Conservation (phyloP, 2,113 vertebrate genomes). For the Macrotus californicus region DNA sequence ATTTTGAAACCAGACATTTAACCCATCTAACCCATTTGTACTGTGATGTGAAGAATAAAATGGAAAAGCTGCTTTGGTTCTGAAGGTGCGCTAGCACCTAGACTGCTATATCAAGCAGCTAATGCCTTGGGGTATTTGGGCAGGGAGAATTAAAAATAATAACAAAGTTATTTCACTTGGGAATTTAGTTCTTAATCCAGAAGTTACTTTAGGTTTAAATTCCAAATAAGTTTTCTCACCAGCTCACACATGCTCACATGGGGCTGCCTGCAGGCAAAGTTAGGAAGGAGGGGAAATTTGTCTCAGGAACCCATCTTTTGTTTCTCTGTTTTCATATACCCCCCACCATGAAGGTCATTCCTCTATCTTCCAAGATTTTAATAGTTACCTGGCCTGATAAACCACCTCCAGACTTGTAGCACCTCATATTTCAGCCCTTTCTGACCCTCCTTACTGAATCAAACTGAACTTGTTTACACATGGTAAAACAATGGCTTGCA, state of each 20-base stretch:
- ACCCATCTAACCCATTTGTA: constrained; percentile 51
- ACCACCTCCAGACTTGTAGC: neutral
- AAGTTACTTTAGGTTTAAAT: constrained; percentile 63
- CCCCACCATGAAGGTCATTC: neutral
- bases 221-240: constrained; percentile 37
- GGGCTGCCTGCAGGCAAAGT: constrained; percentile 11
- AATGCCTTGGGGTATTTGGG: constrained; percentile 56
- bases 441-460: neutral
- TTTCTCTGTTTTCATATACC: neutral
- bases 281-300: neutral
- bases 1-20: constrained; percentile 60
- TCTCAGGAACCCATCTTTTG: neutral
- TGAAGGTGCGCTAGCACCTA: constrained; percentile 30
- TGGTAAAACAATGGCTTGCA: neutral
- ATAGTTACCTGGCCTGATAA: neutral
- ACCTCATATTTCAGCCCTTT: neutral
- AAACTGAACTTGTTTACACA: neutral
- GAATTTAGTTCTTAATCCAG: constrained; percentile 54
- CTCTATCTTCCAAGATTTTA: constrained; percentile 7
- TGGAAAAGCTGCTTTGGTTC: constrained; percentile 43
- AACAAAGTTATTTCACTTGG: constrained; percentile 63
- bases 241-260: neutral
- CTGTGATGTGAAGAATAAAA: constrained; percentile 48
- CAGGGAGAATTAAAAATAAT: constrained; percentile 65
- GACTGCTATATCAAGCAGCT: constrained; percentile 27